These are phyloP conservation scores for Laticauda colubrina DNA, from an alignment of 2,113 vertebrate genomes.

Conservation along the genomic window DNA sequence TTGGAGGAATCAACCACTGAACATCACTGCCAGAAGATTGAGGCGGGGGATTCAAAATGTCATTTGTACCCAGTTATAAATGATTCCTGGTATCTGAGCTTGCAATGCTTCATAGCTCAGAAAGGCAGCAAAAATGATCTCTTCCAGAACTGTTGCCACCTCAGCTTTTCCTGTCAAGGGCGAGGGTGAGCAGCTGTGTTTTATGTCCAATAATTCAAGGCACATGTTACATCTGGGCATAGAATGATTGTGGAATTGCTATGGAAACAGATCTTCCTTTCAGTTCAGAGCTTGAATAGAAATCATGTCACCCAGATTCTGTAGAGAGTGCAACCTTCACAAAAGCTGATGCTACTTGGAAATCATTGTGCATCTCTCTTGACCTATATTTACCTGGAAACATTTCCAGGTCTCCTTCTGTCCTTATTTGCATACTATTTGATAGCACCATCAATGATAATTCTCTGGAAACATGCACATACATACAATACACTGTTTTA, in stretches of 20 bases:
- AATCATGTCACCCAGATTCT: conserved; percentile 29
- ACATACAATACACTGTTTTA: neutral
- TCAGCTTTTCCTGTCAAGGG: conserved; percentile 23
- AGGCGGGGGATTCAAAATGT: neutral
- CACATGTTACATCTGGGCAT: conserved; percentile 36
- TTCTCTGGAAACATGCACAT: neutral
- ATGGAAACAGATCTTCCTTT: conserved; percentile 56
- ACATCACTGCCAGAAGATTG: neutral
- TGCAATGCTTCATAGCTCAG: neutral
- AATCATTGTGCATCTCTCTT: conserved; percentile 24
- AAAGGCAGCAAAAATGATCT: neutral
- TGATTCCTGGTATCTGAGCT: conserved; percentile 2
- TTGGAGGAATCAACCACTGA: neutral
- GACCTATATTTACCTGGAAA: conserved; percentile 3
- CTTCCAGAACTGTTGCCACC: neutral
- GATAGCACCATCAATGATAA: neutral
- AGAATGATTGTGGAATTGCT: conserved; percentile 53
- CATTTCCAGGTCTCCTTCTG: neutral
- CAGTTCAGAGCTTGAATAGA: conserved; percentile 20
- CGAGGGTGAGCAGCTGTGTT: conserved; percentile 26
- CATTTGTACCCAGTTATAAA: neutral
- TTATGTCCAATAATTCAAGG: conserved; percentile 28
- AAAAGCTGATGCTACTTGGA: conserved; percentile 16
- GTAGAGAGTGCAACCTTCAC: conserved; percentile 24
- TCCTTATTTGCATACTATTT: conserved; percentile 21